Evolutionary conservation across 2,888 invertebrate genomes (phyloP).

Genomic region (Epistrophe eligans): DNA sequence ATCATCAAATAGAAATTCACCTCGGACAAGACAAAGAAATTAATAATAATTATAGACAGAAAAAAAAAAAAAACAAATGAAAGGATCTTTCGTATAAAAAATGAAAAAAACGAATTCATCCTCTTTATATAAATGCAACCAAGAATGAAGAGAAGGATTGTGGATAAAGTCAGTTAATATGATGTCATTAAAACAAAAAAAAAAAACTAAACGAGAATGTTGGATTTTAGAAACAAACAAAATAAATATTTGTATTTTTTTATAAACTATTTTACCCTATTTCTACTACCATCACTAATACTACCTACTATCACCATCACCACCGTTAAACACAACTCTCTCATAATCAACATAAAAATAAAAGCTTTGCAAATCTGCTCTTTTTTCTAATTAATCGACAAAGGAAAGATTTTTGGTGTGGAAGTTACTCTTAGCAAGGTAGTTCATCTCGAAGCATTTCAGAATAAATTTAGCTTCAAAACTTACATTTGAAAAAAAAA

Average conservation of each 20-base stretch:
- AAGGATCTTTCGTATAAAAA: slow-evolving; percentile 1
- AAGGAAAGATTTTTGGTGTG: not conserved
- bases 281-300: slow-evolving; percentile 6
- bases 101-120: not conserved
- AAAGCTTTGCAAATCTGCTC: not conserved
- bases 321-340: not conserved
- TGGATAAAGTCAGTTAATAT: not conserved
- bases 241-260: slow-evolving; percentile 19
- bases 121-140: not conserved
- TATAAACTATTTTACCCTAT: slow-evolving; percentile 19
- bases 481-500: no score
- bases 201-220: slow-evolving; percentile 1
- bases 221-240: slow-evolving; percentile 17
- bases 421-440: no score
- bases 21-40: slow-evolving; percentile 56
- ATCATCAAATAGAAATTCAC: slow-evolving; percentile 53
- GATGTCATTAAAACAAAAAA: not conserved
- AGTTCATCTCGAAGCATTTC: no score
- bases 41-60: slow-evolving; percentile 9
- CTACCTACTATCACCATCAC: slow-evolving; percentile 4
- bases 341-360: not conserved
- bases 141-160: not conserved
- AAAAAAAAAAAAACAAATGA: slow-evolving; percentile 12
- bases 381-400: not conserved
- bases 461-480: no score